Base-by-base conservation (phyloP, 23 tunicate genomes). In the Corella eumyota region DNA sequence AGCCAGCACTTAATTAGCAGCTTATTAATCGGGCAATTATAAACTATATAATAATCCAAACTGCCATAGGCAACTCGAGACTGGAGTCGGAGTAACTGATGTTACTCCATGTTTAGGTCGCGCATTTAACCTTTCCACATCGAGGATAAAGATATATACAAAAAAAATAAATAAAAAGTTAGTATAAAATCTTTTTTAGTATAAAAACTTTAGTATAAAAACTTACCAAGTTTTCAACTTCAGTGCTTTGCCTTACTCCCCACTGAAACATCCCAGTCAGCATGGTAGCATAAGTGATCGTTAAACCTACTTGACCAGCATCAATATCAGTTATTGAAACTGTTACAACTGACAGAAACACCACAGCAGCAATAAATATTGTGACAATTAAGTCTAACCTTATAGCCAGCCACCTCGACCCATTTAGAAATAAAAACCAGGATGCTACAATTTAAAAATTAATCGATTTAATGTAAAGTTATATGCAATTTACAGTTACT, bases 211-310 rank as follows among this genome's bases (percentile, higher is more conserved):
- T n/a, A n/a, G n/a, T n/a, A 40, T 9, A n/a, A 6, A 23, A 2
- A 52, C 72, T 52, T 47, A 88, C 96, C 72, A 88, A 50, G 32
- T 88, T 88, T 61, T 92, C 98, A 2, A 78, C 85, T 47, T 76
- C 93, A 0, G 98, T 71, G 34, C 81, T 70, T 46, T 84, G 87
- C 33, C 87, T 30, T 5, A 71, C 71, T 22, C 81, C 77, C 86
- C 87, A 92, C 55, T 92, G 93, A 33, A 92, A 71, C 86, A 79
- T 70, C 20, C 85, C 84, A 20, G 83, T 36, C 27, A 92, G 36
- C 40, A 36, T 27, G 34, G 78, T 60, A 7, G 85, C 56, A 38
- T 83, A 81, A 6, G 86, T 75, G 32, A 92, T 37, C 7, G 86
- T 65, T 21, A 92, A 72, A 19, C 93, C 98, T 25, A 90, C 57